phyloP scores from a whole-genome alignment of 2,797 vertebrate genomes.

The Syngnathus acus region DNA sequence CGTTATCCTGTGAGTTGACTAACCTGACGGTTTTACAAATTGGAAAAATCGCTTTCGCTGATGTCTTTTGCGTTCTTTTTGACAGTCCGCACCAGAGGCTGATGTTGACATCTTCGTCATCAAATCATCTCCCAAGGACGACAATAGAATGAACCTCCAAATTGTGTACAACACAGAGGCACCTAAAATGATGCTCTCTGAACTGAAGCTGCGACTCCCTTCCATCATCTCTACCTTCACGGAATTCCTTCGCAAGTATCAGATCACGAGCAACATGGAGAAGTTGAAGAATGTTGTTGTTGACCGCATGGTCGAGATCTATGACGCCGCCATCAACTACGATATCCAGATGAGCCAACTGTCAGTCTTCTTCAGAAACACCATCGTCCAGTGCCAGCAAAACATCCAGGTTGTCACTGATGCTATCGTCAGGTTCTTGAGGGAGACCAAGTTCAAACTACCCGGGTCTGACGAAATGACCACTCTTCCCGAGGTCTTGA shows the following conservation, averaged over 20 bases:
- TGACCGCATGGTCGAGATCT: conserved; percentile 51
- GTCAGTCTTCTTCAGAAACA: conserved; percentile 57
- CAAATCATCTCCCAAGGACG: conserved; percentile 52
- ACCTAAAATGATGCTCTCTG: conserved; percentile 58
- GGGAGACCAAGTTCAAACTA: conserved; percentile 71
- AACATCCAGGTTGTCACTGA: conserved; percentile 59
- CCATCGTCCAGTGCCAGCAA: conserved; percentile 47
- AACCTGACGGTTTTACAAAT: neutral
- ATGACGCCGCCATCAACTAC: conserved; percentile 42
- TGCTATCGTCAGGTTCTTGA: conserved; percentile 68
- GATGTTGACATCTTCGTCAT: conserved; percentile 73
- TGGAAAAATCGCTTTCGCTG: neutral
- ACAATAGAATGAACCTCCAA: conserved; percentile 61
- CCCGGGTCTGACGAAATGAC: conserved; percentile 65
- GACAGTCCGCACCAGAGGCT: conserved; percentile 72
- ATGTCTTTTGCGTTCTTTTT: neutral
- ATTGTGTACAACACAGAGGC: conserved; percentile 73
- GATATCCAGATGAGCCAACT: conserved; percentile 59
- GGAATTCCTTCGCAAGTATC: conserved; percentile 64
- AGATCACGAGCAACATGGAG: conserved; percentile 64
- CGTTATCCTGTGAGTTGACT: conserved; percentile 71
- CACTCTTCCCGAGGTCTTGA: conserved; percentile 66
- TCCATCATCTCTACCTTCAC: conserved; percentile 53
- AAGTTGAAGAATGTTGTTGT: conserved; percentile 59
- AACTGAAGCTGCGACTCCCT: conserved; percentile 68